Percentiles rank a stretch among this genome's conserved stretches.
Conservation (phyloP, 2,797 vertebrate genomes). For the Thunnus albacares region DNA sequence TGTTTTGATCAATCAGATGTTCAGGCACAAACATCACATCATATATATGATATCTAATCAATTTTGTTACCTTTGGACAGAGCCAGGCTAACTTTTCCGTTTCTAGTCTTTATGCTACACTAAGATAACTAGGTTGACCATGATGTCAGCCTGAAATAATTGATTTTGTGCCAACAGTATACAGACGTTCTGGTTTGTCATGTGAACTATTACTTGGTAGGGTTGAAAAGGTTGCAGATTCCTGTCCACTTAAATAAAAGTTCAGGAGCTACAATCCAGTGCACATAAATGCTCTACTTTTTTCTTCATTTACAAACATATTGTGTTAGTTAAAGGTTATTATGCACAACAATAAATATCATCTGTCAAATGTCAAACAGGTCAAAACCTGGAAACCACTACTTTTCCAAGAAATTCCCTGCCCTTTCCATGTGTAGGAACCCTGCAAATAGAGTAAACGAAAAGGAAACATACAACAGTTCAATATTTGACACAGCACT, state of each 20-base stretch:
- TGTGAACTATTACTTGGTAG: not conserved
- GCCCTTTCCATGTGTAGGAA: constrained; percentile 9
- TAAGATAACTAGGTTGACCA: too few relatives aligned
- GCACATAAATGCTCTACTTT: constrained; percentile 27
- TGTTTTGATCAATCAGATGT: too few relatives aligned
- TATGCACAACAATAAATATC: constrained; percentile 16
- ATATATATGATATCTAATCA: too few relatives aligned
- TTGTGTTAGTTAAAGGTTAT: constrained; percentile 7
- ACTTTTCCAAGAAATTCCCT: not conserved
- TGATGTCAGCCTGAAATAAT: not conserved
- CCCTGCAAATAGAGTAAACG: constrained; percentile 38
- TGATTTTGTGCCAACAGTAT: not conserved
- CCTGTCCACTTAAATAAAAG: not conserved
- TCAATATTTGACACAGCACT: constrained; percentile 52
- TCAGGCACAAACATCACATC: too few relatives aligned
- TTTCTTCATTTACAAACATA: not conserved
- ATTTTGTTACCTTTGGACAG: not conserved
- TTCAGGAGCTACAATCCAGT: not conserved
- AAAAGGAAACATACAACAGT: constrained; percentile 36
- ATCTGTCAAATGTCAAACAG: not conserved
- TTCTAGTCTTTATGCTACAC: not conserved
- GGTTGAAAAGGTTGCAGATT: not conserved
- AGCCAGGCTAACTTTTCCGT: not conserved
- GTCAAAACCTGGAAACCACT: not conserved
- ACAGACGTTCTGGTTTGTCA: not conserved